These are phyloP conservation scores for Scaptomyza pallida DNA, from an alignment of 1,140 invertebrate species.

Conservation along the genomic window DNA sequence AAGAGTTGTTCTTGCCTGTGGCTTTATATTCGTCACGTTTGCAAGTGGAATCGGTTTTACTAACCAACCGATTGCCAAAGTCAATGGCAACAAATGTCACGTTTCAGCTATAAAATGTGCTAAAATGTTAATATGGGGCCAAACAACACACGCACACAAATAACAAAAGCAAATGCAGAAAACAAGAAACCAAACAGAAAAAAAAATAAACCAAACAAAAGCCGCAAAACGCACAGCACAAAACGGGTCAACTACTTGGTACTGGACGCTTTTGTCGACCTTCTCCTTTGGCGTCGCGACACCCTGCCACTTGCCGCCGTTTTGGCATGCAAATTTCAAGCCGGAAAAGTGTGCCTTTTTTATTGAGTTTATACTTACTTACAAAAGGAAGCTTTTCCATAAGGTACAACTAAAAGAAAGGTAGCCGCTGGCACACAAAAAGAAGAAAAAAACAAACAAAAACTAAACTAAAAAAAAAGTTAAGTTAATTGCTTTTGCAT, in stretches of 20 bases:
- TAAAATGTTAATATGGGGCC: constrained; percentile 63
- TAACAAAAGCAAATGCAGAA: constrained; percentile 8
- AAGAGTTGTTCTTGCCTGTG: constrained; percentile 4
- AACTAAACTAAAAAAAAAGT: constrained; percentile 50
- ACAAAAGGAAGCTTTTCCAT: constrained; percentile 23
- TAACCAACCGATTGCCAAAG: constrained; percentile 5
- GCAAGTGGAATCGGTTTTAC: not conserved
- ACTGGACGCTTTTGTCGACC: constrained; percentile 16
- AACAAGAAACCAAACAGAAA: constrained; percentile 30
- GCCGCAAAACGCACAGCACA: not conserved
- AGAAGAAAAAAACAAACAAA: constrained; percentile 14
- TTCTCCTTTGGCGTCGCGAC: constrained; percentile 1
- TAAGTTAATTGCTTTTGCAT: constrained; percentile 77
- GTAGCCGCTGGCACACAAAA: too few relatives aligned
- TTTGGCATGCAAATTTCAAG: constrained; percentile 51
- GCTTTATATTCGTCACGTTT: constrained; percentile 21
- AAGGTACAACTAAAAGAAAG: not conserved
- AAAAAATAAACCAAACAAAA: constrained; percentile 36
- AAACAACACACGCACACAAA: constrained; percentile 28
- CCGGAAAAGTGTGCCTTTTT: constrained; percentile 38
- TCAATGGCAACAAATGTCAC: constrained; percentile 63
- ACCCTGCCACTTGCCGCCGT: constrained; percentile 3
- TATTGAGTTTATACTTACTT: constrained; percentile 41
- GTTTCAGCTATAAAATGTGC: constrained; percentile 71
- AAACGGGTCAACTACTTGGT: constrained; percentile 26